phyloP scores from a whole-genome alignment of 2,888 invertebrate species.

The Stenodera caucasica region DNA sequence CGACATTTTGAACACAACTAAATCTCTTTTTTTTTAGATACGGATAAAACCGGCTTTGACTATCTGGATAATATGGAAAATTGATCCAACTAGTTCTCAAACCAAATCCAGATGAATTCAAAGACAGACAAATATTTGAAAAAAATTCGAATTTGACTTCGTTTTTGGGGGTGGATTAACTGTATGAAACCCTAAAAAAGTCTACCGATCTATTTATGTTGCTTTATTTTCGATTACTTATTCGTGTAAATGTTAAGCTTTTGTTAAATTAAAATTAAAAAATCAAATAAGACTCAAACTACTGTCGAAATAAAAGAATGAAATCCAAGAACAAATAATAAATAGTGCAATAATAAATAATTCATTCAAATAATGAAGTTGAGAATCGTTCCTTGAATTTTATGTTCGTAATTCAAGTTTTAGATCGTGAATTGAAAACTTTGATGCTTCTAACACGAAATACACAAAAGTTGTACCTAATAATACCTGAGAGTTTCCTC shows the following conservation, averaged over 20 bases:
- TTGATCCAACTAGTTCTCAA: too few relatives aligned
- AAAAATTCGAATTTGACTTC: too few relatives aligned
- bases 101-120: too few relatives aligned
- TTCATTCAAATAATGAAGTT: neutral
- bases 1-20: too few relatives aligned
- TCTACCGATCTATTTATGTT: too few relatives aligned
- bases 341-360: neutral
- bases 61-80: too few relatives aligned
- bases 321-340: neutral
- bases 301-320: neutral
- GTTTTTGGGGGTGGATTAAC: neutral
- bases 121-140: too few relatives aligned
- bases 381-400: neutral
- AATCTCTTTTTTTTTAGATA: too few relatives aligned
- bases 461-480: too few relatives aligned
- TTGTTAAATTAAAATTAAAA: neutral
- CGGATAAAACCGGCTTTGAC: too few relatives aligned
- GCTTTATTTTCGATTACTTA: neutral
- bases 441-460: neutral
- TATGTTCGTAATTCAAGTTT: neutral
- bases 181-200: too few relatives aligned
- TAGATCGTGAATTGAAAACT: neutral
- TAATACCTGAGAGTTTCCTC: too few relatives aligned
- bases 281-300: neutral
- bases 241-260: neutral